Evolutionary conservation across 92 coral and sea anemone genomes (phyloP), one percentile per base, ranked within the genome.

Genomic region (Phenganax stokvisi): DNA sequence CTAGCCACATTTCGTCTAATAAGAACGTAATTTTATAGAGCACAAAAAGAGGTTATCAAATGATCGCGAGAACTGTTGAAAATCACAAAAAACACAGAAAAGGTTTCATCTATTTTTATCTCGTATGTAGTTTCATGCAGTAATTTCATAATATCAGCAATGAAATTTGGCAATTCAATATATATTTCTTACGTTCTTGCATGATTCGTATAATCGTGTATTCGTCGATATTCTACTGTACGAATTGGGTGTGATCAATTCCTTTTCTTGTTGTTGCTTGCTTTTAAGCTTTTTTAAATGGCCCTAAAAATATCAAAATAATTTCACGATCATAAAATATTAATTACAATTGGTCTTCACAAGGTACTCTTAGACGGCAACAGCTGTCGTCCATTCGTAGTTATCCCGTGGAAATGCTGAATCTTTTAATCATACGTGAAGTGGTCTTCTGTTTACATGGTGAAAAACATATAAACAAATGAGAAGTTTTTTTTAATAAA

Each of bases 281-380:
- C 91, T 88, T 76, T 91, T 93, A 0, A 93, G 94, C 17, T 89
- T 94, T 3, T 80, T 77, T 8, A 93, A 83, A 81, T 92, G 93
- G 80, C 80, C 88, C 98, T 93, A 44, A 15, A 74, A 31, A 27
- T n/a, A 75, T 15, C 28, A 27, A 25, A 12, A 51, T 68, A 51
- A 29, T 55, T 4, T 2, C 17, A 13, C 31, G 51, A n/a, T 51
- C 16, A 76, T 12, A 6, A 11, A 54, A 27, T 31, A 28, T 15
- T 3, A 27, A 29, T 13, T 27, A 28, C 9, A 54, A 53, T 12
- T 15, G 57, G 10, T 15, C 74, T 29, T n/a, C 17, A 44, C 25
- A 1, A 65, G 31, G 25, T 0, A 76, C 12, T 54, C 5, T 27
- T 11, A 20, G 10, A 59, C 52, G 6, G 3, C 9, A 76, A 1